Conservation (phyloP, 1,140 invertebrate genomes). For the Drosophila bifasciata region DNA sequence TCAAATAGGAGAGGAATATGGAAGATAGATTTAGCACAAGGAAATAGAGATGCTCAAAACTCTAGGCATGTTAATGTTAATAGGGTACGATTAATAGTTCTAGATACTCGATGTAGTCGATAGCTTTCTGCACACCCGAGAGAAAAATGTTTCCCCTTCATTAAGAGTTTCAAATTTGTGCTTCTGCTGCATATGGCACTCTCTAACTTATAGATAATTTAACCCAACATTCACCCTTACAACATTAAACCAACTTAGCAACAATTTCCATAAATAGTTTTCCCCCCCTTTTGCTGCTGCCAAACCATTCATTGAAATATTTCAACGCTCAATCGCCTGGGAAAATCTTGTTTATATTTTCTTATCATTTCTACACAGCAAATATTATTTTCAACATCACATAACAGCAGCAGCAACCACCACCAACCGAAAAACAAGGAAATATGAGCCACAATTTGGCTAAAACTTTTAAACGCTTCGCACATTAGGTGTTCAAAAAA, state of each 20-base stretch:
- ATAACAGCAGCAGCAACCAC: background rate
- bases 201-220: too few relatives aligned
- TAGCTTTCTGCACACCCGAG: too few relatives aligned
- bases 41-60: too few relatives aligned
- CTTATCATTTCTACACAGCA: conserved; percentile 13
- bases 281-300: too few relatives aligned
- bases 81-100: background rate
- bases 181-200: too few relatives aligned
- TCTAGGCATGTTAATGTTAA: background rate
- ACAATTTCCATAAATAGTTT: conserved; percentile 14
- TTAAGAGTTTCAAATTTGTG: too few relatives aligned
- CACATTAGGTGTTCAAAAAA: conserved; percentile 26
- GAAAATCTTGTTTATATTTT: conserved; percentile 27
- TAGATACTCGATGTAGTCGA: too few relatives aligned
- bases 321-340: background rate
- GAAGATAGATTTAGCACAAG: too few relatives aligned
- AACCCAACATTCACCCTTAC: too few relatives aligned
- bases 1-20: too few relatives aligned
- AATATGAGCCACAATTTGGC: conserved; percentile 3
- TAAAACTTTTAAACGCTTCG: conserved; percentile 30
- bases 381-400: conserved; percentile 22
- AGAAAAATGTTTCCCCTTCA: too few relatives aligned
- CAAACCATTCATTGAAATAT: background rate
- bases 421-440: background rate
- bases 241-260: too few relatives aligned